Percentiles rank a stretch among this genome's conserved stretches.
Conservation (phyloP, 2,888 invertebrate species). For the Latrodectus hesperus region DNA sequence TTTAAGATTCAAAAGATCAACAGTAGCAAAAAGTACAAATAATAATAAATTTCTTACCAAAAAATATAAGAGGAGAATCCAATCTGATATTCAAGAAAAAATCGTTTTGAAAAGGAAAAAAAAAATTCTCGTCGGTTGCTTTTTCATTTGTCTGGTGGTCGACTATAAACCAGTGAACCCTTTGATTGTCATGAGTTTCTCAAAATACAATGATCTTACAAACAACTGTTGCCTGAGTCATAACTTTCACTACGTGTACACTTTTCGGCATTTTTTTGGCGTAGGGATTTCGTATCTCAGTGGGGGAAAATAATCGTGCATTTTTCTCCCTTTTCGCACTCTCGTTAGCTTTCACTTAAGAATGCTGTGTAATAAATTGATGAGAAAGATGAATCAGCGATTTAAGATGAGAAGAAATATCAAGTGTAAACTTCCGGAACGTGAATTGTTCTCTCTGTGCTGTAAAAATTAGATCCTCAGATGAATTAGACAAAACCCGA, state of each 20-base stretch:
- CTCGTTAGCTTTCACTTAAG: too few relatives aligned
- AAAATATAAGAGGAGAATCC: neutral
- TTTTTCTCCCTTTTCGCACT: constrained; percentile 15
- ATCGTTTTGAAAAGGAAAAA: neutral
- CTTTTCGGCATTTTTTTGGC: constrained; percentile 10
- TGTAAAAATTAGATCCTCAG: too few relatives aligned
- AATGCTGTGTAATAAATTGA: too few relatives aligned
- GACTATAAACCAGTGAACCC: constrained; percentile 22
- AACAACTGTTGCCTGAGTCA: constrained; percentile 63
- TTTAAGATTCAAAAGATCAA: too few relatives aligned
- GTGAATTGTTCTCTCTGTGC: too few relatives aligned
- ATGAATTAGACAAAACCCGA: too few relatives aligned
- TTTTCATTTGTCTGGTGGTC: constrained; percentile 8
- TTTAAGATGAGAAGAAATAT: too few relatives aligned
- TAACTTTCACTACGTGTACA: constrained; percentile 52
- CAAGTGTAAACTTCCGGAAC: too few relatives aligned
- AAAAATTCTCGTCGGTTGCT: neutral
- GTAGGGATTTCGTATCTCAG: constrained; percentile 24
- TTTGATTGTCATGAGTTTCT: constrained; percentile 44
- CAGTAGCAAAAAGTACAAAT: neutral
- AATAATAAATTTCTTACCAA: neutral
- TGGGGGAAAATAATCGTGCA: constrained; percentile 1
- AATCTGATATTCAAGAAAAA: neutral
- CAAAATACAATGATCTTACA: constrained; percentile 61
- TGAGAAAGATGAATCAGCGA: too few relatives aligned